Evolutionary conservation across 2,888 invertebrate genomes (phyloP), one percentile per base, ranked within the genome.

Genomic region (Rhodophaea formosa): DNA sequence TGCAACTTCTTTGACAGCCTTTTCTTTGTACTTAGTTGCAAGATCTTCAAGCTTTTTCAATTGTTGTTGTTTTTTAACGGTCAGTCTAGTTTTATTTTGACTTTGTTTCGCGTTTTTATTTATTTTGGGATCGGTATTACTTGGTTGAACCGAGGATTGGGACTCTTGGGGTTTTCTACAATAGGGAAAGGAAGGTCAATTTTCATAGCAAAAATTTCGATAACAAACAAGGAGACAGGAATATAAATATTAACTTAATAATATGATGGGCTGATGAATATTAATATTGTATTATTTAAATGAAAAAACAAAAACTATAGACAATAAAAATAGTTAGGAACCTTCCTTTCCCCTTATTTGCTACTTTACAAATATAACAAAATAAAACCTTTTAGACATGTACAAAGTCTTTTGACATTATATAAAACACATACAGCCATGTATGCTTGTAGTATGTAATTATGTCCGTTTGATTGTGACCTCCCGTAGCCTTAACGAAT

Each of bases 321-420:
- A 47, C 14, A 60, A 55, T 49, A 54, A 59, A 62, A 62, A 57
- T 14, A 15, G 3, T 10, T 51, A 0, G 53, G 53, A 53, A 72
- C 79, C 89, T 88, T 90, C 90, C 90, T 90, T 90, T 89, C 90
- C 91, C 91, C 90, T 91, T 86, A 89, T 90, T 91, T 87, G 87
- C 75, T 83, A 62, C 57, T 51, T 51, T 43, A 52, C 44, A 62
- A 55, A 55, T 60, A 56, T 54, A 58, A 43, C 8, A 45, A n/a
- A 35, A 12, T 14, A 2, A 10, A 47, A n/a, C 47, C 35, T 14
- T 35, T 32, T 29, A 30, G 47, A 49, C 23, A 29, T 7, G 46
- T 23, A 39, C 10, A 39, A n/a, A 12, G 12, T 39, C 5, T 39
- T 10, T 39, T 10, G 2, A 12, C 10, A 39, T 39, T 12, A 39